These are phyloP conservation scores for Glyphotaelius pellucidus DNA, from an alignment of 2,888 invertebrate species.

Conservation along the genomic window DNA sequence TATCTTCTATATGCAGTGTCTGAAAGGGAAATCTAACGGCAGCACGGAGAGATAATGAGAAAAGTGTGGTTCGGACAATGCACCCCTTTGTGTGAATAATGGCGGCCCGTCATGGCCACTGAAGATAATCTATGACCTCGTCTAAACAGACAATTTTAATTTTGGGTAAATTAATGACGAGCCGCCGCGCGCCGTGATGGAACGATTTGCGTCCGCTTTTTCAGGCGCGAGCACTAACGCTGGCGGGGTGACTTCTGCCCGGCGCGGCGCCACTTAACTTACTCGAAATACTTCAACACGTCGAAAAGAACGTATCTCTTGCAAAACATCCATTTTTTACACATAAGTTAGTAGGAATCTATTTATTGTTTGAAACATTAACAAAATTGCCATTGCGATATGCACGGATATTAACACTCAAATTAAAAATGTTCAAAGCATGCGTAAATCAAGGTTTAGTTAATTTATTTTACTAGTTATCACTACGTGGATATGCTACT, in stretches of 20 bases:
- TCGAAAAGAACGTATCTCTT: not conserved
- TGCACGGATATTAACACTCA: too few species aligned
- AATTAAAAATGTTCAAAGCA: too few species aligned
- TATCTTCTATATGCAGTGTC: not conserved
- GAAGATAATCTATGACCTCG: conserved; percentile 63
- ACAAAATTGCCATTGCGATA: too few species aligned
- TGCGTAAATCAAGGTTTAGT: too few species aligned
- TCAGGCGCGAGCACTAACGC: not conserved
- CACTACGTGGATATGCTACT: too few species aligned
- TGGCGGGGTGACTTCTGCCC: not conserved
- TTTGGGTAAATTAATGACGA: conserved; percentile 63
- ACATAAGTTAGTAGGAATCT: too few species aligned
- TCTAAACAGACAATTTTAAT: conserved; percentile 63
- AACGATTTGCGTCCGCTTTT: conserved; percentile 24
- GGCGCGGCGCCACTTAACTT: not conserved
- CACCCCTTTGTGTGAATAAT: conserved; percentile 33
- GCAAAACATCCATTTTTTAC: not conserved
- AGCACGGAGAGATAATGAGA: not conserved
- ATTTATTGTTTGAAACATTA: too few species aligned
- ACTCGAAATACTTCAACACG: not conserved
- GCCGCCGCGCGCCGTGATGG: conserved; percentile 38
- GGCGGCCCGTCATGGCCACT: conserved; percentile 53
- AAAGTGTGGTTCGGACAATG: conserved; percentile 31
- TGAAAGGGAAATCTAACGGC: not conserved
- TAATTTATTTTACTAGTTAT: too few species aligned